Percentiles rank a stretch among this genome's conserved stretches.
Conservation (phyloP, 2,113 vertebrate genomes). For the Manacus vitellinus region DNA sequence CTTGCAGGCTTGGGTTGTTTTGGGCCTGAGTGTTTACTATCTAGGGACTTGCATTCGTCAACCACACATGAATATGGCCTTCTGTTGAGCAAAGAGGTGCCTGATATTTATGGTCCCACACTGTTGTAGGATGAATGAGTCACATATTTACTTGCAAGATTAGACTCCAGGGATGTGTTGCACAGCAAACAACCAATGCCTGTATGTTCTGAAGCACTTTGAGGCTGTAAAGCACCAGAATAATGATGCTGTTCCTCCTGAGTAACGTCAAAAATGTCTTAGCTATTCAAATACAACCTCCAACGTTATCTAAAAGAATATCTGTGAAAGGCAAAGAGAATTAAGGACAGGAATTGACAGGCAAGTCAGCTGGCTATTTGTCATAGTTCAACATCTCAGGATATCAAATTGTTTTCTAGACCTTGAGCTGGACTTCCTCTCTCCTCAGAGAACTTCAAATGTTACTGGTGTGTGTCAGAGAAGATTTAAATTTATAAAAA, state of each 20-base stretch:
- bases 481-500: background rate
- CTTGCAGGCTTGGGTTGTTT: background rate
- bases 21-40: background rate
- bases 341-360: background rate
- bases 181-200: background rate
- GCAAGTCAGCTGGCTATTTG: background rate
- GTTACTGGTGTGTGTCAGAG: background rate
- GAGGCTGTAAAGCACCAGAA: constrained; percentile 4
- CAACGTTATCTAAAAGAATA: background rate
- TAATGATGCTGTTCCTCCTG: background rate
- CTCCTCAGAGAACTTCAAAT: background rate
- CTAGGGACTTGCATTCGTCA: constrained; percentile 5
- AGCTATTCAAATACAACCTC: background rate
- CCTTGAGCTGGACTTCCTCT: background rate
- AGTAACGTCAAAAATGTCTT: constrained; percentile 36
- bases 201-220: background rate
- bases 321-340: background rate
- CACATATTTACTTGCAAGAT: constrained; percentile 59
- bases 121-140: constrained; percentile 56
- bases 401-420: background rate
- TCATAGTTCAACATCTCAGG: background rate
- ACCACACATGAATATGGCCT: background rate
- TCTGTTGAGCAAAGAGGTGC: background rate
- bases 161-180: background rate
- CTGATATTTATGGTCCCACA: constrained; percentile 46